Base-by-base conservation (phyloP, 1,140 invertebrate genomes). In the Agrypnia vestita region DNA sequence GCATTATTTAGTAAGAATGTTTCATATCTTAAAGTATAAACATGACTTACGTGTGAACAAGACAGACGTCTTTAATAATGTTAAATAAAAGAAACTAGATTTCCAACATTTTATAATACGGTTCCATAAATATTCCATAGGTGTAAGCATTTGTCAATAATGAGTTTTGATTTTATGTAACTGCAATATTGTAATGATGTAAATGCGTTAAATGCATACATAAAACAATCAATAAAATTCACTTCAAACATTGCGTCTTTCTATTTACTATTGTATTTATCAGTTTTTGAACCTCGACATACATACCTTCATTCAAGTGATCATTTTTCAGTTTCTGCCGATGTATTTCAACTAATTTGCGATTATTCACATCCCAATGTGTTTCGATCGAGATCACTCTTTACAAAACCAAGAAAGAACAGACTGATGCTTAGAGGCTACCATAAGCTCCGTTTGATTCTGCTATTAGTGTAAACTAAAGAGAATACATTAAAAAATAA, bases 61-160 rank as follows among this genome's bases (percentile, higher is more conserved):
- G 17, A 55, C 17, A 17, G 59, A 17, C 21, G 59, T 61, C 59
- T 61, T 61, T 61, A 61, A 21, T 17, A 10, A 35, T 35, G 15
- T 15, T 21, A 21, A 61, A 61, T 21, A 21, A 61, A 61, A 15
- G 59, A 61, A 61, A 67, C 44, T 71, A 71, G 44, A 71, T 49
- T 71, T 21, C 67, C 46, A 9, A 49, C 49, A 49, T 19, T 25
- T 71, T 13, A 71, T 49, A 25, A 49, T 49, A 71, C 67, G 67
- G 44, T 71, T 49, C 67, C 12, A 71, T 51, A 19, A 71, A 71
- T 71, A 71, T 71, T 71, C 67, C 67, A 71, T 71, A 71, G 67
- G 17, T 71, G 17, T 71, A 71, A 71, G 67, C 19, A n/a, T 44
- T 71, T 25, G 47, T 13, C 47, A 19, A 71, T 71, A 19, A 15